Base-by-base conservation (phyloP, 2,113 vertebrate genomes). In the Grammomys surdaster region DNA sequence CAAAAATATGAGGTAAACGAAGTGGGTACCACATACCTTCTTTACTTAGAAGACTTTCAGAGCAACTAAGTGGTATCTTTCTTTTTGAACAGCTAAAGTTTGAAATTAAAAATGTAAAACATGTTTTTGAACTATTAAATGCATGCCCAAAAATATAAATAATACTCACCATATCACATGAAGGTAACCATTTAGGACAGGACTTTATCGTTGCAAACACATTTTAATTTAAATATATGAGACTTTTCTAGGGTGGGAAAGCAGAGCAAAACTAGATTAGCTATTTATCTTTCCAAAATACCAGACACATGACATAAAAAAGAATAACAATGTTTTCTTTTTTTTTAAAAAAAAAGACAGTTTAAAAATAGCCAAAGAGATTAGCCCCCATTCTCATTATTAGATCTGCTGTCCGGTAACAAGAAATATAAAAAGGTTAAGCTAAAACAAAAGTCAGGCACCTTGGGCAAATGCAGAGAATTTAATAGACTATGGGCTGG, bases 201-300 rank as follows among this genome's bases (percentile, higher is more conserved):
- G 24, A 8, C 16, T 90, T 88, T 85, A 84, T 81, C 70, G 69
- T 16, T 73, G 43, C 26, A 72, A 89, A 22, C 72, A 56, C 3
- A 80, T 88, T 93, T 92, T 33, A 48, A 95, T 80, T 40, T 94
- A 89, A 96, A 73, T 93, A 75, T 63, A 78, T 78, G 40, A 16
- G 17, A 12, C 54, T 77, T 91, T 75, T 77, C 26, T 54, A 56
- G 33, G 12, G 28, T 73, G 56, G 77, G 40, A 46, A 90, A 8
- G 3, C 9, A 95, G 58, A 75, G 81, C 43, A 72, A 89, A 81
- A 10, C 46, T 89, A 82, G 11, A 65, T 63, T 1, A 87, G 56
- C 2, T 89, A 33, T 72, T 87, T 63, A 77, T 70, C 7, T 4
- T 89, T 4, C 10, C 13, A 90, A 26, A 92, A 91, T 76, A 90